Percentiles rank a stretch among this genome's conserved stretches.
phyloP scores from a whole-genome alignment of 2,888 invertebrate genomes.

The Drosophila ochracea region DNA sequence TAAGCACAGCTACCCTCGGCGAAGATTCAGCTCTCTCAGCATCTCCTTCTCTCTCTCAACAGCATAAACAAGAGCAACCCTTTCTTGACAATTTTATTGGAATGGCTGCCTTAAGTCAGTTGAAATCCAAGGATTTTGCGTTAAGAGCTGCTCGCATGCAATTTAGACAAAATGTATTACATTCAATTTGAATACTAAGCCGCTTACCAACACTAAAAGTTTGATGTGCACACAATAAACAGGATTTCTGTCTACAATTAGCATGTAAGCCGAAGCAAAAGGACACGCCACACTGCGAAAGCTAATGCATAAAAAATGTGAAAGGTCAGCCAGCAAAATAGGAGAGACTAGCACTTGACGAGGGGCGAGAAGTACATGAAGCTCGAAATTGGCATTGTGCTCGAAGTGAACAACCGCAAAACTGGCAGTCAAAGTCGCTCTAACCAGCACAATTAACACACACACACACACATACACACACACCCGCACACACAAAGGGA shows the following conservation, averaged over 20 bases:
- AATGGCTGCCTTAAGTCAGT: conserved; percentile 69
- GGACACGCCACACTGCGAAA: conserved; percentile 36
- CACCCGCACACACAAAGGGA: conserved; percentile 60
- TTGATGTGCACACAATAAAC: conserved; percentile 80
- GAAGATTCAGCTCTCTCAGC: neutral
- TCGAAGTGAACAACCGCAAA: conserved; percentile 54
- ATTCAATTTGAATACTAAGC: conserved; percentile 81
- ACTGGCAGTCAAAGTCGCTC: conserved; percentile 56
- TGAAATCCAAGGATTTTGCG: conserved; percentile 69
- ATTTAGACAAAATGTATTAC: conserved; percentile 78
- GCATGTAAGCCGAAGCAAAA: conserved; percentile 68
- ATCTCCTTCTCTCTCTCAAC: neutral
- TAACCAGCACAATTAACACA: conserved; percentile 76
- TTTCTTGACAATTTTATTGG: conserved; percentile 28
- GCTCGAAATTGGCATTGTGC: conserved; percentile 69
- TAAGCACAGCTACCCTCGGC: conserved; percentile 1
- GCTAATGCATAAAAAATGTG: conserved; percentile 53
- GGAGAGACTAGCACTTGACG: neutral
- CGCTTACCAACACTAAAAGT: conserved; percentile 81
- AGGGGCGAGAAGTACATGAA: conserved; percentile 49
- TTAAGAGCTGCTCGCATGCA: conserved; percentile 77
- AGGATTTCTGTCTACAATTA: conserved; percentile 79
- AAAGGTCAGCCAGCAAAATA: conserved; percentile 50
- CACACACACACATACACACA: conserved; percentile 40
- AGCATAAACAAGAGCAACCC: conserved; percentile 36